Evolutionary conservation across 2,113 vertebrate genomes (phyloP), one percentile per base, ranked within the genome.

Genomic region (Pheucticus melanocephalus): DNA sequence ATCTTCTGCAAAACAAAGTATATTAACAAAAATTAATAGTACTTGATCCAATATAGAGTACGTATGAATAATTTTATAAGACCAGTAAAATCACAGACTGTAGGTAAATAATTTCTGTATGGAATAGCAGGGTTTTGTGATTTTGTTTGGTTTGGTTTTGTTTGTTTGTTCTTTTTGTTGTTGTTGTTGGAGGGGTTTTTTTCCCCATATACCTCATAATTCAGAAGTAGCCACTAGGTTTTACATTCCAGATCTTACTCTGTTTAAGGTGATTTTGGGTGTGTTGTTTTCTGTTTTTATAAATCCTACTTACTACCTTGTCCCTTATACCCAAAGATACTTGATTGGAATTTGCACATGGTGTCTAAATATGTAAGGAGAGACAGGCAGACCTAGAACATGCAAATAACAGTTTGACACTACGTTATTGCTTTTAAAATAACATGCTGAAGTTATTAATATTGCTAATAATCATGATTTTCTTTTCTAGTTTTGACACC

Each of bases 201-300:
- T 28, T 24, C 13, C 15, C 13, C 3, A 10, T 2, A 7, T 27
- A 33, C 5, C 44, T 0, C 11, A 2, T 57, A 65, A 48, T 57
- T 86, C 23, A 53, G 59, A 65, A 83, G 33, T 45, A 80, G 61
- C 30, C 8, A 21, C 11, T 50, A 11, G 9, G 8, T 57, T 88
- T 91, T 72, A 40, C 69, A 77, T 72, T 81, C 10, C 17, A 48
- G 22, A 33, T 47, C 13, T 53, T 40, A 64, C 60, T 90, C 19
- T 48, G 4, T 79, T 56, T 35, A 31, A 71, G 30, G 10, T 76
- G 30, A 1, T 17, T 69, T 80, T 90, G 4, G 35, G 9, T 42
- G 14, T 28, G 5, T 11, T 61, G 20, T 0, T 56, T 85, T 75
- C 54, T 72, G 9, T 6, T 82, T 88, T 61, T 66, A 21, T 45